These are phyloP conservation scores for Amorpha juglandis DNA, from an alignment of 2,888 invertebrate genomes.

Conservation along the genomic window DNA sequence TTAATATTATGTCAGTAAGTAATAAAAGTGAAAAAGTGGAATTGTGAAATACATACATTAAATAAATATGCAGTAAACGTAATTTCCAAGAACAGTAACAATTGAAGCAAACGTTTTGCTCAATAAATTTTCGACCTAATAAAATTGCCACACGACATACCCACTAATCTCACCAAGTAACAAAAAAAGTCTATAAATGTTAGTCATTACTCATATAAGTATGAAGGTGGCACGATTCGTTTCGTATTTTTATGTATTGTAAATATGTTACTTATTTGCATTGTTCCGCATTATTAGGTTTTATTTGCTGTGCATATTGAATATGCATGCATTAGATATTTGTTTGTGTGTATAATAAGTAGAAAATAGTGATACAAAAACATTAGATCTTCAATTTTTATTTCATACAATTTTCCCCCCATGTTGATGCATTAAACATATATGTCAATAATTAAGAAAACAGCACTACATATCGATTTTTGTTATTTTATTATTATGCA, in stretches of 20 bases:
- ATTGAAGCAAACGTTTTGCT: conserved; percentile 9
- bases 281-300: conserved; percentile 38
- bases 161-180: neutral
- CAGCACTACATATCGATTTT: too few species aligned
- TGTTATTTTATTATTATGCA: too few species aligned
- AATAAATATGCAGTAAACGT: neutral
- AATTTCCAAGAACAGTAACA: neutral
- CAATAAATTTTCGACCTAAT: neutral
- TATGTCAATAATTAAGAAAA: too few species aligned
- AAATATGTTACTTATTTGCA: conserved; percentile 27
- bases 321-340: conserved; percentile 41
- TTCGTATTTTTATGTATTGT: conserved; percentile 4
- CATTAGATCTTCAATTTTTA: neutral
- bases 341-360: conserved; percentile 38
- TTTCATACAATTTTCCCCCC: neutral
- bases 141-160: neutral
- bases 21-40: neutral
- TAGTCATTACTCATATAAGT: neutral
- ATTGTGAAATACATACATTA: neutral
- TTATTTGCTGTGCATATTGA: conserved; percentile 44
- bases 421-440: too few species aligned
- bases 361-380: conserved; percentile 40
- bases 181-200: conserved; percentile 4
- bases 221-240: neutral
- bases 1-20: neutral